Evolutionary conservation across 2,888 invertebrate genomes (phyloP).

Genomic region (Entomobrya proxima): DNA sequence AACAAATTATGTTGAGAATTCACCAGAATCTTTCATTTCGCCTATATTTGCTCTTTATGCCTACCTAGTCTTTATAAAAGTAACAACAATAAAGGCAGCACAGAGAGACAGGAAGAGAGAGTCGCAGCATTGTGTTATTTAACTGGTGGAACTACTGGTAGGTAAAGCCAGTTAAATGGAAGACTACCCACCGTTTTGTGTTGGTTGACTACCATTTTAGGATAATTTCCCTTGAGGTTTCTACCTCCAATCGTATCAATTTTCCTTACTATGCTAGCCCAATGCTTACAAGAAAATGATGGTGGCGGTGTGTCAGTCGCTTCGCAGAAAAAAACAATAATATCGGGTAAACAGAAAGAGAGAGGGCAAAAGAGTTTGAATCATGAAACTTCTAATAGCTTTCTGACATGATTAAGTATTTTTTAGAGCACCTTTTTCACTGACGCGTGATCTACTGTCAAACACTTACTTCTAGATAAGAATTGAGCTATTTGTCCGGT

Average conservation of each 20-base stretch:
- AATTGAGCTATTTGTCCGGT: background rate
- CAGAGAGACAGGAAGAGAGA: background rate
- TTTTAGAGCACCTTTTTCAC: background rate
- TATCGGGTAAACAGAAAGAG: constrained; percentile 16
- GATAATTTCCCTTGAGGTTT: constrained; percentile 63
- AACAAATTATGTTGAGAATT: constrained; percentile 23
- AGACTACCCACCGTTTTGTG: constrained; percentile 5
- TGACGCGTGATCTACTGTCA: background rate
- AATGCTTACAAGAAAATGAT: background rate
- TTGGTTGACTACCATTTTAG: constrained; percentile 39
- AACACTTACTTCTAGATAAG: background rate
- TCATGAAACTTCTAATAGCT: constrained; percentile 28
- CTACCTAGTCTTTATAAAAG: background rate
- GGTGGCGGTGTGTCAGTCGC: background rate
- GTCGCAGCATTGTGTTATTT: background rate
- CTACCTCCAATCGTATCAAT: constrained; percentile 55
- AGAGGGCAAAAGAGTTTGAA: background rate
- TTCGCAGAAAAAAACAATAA: constrained; percentile 41
- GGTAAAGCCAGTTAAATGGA: background rate
- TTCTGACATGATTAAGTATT: constrained; percentile 13
- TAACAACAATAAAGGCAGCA: background rate
- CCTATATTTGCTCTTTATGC: background rate
- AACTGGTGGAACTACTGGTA: background rate
- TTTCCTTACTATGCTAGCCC: constrained; percentile 10
- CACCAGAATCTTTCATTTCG: constrained; percentile 3